Evolutionary conservation across 2,113 vertebrate species (phyloP), one percentile per base, ranked within the genome.

Genomic region (Ammodramus savannarum): DNA sequence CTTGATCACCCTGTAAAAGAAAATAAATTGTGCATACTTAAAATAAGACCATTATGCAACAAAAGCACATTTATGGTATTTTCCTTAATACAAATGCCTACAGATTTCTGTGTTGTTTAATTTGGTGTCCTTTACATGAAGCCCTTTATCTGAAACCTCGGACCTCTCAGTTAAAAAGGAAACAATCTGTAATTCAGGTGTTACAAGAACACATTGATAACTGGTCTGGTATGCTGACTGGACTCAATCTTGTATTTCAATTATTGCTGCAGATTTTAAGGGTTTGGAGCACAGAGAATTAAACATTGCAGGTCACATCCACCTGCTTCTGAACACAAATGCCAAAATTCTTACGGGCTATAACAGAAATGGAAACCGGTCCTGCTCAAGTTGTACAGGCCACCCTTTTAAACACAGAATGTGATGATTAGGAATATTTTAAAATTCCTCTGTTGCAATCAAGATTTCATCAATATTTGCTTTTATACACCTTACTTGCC

Each of bases 1-100:
- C 99, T 85, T 88, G 91, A 61, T 98, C 98, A 86, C 99, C 99
- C 99, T 99, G 97, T 87, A 92, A 98, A 91, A 97, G 68, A 96
- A 91, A 61, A 83, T 3, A 12, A 75, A 54, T 23, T 34, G 11
- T 51, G n/a, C 44, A 68, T 71, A 88, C 16, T 39, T 49, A 7
- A 4, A 78, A 38, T 77, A 90, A 52, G 18, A 52, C 7, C 18
- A 48, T 32, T 43, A 63, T 18, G 29, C 10, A 79, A 49, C 17
- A 57, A 66, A 73, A 55, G 0, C 4, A 25, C 3, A 57, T 23
- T 51, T 21, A 36, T 20, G 1, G 7, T 51, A 68, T n/a, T 77
- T 57, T 54, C 3, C 51, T 68, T 69, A 48, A 62, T 76, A 83
- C 58, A 89, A 85, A 55, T 62, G 8, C 16, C 20, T 39, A 57